Percentiles rank a stretch among this genome's conserved stretches.
Conservation (phyloP, 2,888 invertebrate species). For the Trichacis sp. region DNA sequence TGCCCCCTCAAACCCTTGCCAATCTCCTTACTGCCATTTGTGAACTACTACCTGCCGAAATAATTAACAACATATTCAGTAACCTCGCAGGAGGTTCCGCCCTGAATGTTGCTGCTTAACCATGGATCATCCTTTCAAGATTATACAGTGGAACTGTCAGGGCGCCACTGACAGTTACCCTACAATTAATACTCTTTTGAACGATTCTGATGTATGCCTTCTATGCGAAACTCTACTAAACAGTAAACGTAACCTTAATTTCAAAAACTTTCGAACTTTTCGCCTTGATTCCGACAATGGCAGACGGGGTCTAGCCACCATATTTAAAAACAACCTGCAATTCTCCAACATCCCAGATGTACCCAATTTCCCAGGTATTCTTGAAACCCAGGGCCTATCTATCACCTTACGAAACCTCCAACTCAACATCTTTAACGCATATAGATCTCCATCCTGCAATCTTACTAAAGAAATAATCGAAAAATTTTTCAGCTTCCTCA, state of each 20-base stretch:
- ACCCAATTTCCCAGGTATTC: background rate
- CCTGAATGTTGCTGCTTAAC: background rate
- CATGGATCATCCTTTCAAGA: no score
- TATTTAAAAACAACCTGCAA: background rate
- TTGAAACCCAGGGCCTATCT: background rate
- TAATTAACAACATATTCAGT: no score
- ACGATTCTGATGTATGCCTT: background rate
- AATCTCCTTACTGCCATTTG: no score
- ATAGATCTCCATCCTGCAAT: background rate
- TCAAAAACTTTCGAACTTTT: background rate
- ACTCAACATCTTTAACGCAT: background rate
- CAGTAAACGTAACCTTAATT: background rate
- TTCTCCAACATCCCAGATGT: background rate
- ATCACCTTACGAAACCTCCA: background rate
- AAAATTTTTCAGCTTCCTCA: background rate
- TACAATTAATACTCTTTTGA: background rate
- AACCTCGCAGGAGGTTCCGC: no score
- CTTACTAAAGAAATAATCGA: background rate
- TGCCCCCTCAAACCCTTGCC: no score
- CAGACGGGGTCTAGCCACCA: background rate
- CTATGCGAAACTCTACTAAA: background rate
- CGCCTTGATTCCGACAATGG: background rate
- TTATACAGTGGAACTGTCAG: background rate
- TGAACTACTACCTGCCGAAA: no score
- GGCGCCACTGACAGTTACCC: background rate